These are phyloP conservation scores for Phacellophora camtschatica DNA, from an alignment of 30 jellyfish, hydroid and myxozoan genomes.

Conservation along the genomic window DNA sequence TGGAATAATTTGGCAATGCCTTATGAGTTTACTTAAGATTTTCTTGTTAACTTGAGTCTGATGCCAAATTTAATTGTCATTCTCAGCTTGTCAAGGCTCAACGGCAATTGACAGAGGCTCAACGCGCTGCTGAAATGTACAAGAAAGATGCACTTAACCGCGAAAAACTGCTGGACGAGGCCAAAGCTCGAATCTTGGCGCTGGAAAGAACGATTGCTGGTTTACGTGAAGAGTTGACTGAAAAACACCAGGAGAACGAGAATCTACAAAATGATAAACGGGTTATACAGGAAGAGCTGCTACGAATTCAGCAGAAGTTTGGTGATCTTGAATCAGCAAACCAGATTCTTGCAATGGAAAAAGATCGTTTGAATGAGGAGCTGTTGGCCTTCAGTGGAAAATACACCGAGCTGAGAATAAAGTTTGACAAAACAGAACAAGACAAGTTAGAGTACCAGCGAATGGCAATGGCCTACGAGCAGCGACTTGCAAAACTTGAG, in stretches of 20 bases:
- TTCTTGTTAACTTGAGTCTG: too few species aligned
- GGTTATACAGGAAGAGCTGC: slow-evolving; percentile 87
- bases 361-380: slow-evolving; percentile 92
- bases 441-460: slow-evolving; percentile 91
- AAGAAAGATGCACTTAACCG: slow-evolving; percentile 84
- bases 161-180: slow-evolving; percentile 83
- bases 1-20: too few species aligned
- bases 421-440: slow-evolving; percentile 90
- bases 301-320: slow-evolving; percentile 85
- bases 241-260: slow-evolving; percentile 82
- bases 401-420: slow-evolving; percentile 90
- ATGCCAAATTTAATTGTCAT: too few species aligned
- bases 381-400: slow-evolving; percentile 87
- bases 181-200: slow-evolving; percentile 82
- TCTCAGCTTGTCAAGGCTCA: slow-evolving; percentile 56
- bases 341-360: slow-evolving; percentile 87
- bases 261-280: slow-evolving; percentile 73
- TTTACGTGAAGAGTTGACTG: slow-evolving; percentile 79
- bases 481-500: slow-evolving; percentile 89
- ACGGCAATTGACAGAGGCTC: slow-evolving; percentile 90
- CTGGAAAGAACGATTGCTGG: slow-evolving; percentile 80
- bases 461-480: slow-evolving; percentile 96
- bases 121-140: slow-evolving; percentile 84
- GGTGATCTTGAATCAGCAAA: slow-evolving; percentile 98
- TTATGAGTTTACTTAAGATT: too few species aligned